Evolutionary conservation across 92 coral and sea anemone genomes (phyloP), one percentile per base, ranked within the genome.

Genomic region (Isaurus tuberculatus): DNA sequence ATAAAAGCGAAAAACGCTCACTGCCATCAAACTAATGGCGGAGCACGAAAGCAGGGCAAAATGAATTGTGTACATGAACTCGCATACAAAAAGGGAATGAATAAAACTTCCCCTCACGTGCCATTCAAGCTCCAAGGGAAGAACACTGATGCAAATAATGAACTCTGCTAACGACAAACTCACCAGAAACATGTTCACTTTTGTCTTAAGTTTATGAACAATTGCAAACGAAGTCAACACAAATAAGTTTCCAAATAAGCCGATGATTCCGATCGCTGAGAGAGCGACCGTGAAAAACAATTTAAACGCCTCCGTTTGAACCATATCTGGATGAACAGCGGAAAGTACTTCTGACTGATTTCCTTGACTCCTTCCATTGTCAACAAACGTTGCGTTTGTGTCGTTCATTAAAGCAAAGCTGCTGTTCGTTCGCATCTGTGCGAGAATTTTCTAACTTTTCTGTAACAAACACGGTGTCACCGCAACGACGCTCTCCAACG

Each of bases 91-190:
- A 0, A 79, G 84, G 19, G 90, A 80, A 66, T 93, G 98, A 23
- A 73, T 83, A 79, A 93, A 93, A 17, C 63, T 77, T 9, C 78
- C 49, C 49, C 89, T 88, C 32, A 91, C 36, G 40, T 86, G 89
- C 91, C 88, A 89, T 57, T 93, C 95, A 49, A 93, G 31, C 60
- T 93, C 95, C 28, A 93, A 70, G 15, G 98, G 98, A 51, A 91
- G 84, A 78, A 83, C 79, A 36, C 85, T 65, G 1, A 85, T 64
- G 14, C 87, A 85, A 8, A 89, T 70, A 2, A 80, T 46, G 74
- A 93, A 80, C 55, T 89, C 98, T 3, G 95, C 88, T 40, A 93
- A 60, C 1, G 95, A 94, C 49, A 93, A 43, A 75, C 98, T 93
- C 15, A 72, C 94, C 16, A 93, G 72, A 65, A 93, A 89, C 53